Conservation (phyloP, 2,888 invertebrate species). For the Caenorhabditis sp. region DNA sequence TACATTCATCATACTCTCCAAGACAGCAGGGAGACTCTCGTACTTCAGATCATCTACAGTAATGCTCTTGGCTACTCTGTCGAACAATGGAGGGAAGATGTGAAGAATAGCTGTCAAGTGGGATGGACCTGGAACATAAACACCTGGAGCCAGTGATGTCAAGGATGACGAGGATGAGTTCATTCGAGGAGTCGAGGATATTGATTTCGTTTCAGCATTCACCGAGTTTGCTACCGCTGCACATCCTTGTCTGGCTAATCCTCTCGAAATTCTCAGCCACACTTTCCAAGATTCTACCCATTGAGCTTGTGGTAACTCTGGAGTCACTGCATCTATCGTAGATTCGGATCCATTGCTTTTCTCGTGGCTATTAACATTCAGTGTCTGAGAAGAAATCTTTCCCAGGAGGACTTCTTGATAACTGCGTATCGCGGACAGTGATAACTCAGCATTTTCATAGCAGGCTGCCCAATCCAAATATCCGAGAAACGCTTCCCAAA, state of each 20-base stretch:
- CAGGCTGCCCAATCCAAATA: slow-evolving; percentile 94
- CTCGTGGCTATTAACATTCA: slow-evolving; percentile 74
- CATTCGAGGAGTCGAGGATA: slow-evolving; percentile 54
- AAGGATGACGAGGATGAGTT: slow-evolving; percentile 57
- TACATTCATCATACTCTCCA: slow-evolving; percentile 88
- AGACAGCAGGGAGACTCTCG: slow-evolving; percentile 67
- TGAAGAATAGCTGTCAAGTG: slow-evolving; percentile 95
- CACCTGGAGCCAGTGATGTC: slow-evolving; percentile 47
- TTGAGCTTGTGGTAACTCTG: slow-evolving; percentile 76
- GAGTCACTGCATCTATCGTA: slow-evolving; percentile 53
- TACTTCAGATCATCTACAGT: slow-evolving; percentile 70
- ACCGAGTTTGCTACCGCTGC: slow-evolving; percentile 51
- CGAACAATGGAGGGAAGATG: slow-evolving; percentile 94
- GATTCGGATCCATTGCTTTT: slow-evolving; percentile 62
- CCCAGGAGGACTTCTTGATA: slow-evolving; percentile 89
- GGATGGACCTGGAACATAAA: slow-evolving; percentile 92
- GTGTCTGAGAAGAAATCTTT: slow-evolving; percentile 71
- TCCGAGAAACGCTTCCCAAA: slow-evolving; percentile 94
- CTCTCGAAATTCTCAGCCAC: slow-evolving; percentile 69
- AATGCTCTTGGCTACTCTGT: slow-evolving; percentile 68
- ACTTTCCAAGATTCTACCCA: slow-evolving; percentile 81
- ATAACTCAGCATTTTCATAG: slow-evolving; percentile 92
- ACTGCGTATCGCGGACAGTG: slow-evolving; percentile 95
- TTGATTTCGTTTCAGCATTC: slow-evolving; percentile 41
- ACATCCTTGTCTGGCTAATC: slow-evolving; percentile 66